Conservation (phyloP, 1,140 invertebrate genomes). For the Dolichoris vasculosae region DNA sequence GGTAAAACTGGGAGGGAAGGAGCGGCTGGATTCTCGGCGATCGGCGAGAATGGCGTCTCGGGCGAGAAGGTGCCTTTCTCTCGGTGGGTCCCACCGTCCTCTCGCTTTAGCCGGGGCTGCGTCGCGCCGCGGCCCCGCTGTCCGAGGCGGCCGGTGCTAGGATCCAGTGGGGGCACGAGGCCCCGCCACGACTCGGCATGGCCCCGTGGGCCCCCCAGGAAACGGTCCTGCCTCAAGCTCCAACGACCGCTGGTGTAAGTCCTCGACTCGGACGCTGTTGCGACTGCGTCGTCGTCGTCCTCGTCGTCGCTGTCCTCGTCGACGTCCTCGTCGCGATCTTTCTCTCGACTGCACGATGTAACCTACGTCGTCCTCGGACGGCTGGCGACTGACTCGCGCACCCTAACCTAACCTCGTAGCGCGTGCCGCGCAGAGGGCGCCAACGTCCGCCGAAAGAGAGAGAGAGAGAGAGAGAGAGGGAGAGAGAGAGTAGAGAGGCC, state of each 20-base stretch:
- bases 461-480: conserved; percentile 4
- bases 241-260: background rate
- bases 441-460: conserved; percentile 48
- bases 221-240: no score
- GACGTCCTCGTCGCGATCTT: background rate
- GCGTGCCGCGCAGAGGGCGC: conserved; percentile 64
- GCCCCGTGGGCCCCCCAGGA: conserved; percentile 12
- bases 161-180: conserved; percentile 37
- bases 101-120: conserved; percentile 63
- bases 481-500: conserved; percentile 20
- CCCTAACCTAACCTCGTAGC: conserved; percentile 61
- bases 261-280: background rate
- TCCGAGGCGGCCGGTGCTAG: conserved; percentile 54
- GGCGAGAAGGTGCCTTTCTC: background rate
- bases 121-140: conserved; percentile 58
- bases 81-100: background rate
- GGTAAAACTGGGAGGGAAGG: background rate
- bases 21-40: no score
- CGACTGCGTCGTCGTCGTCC: background rate
- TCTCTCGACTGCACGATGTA: background rate
- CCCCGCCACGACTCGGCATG: conserved; percentile 57
- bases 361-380: conserved; percentile 62
- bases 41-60: background rate
- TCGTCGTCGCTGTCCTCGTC: background rate
- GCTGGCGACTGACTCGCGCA: conserved; percentile 61